Evolutionary conservation across 2,888 invertebrate species (phyloP).

Genomic region (Mellilla xanthometata): DNA sequence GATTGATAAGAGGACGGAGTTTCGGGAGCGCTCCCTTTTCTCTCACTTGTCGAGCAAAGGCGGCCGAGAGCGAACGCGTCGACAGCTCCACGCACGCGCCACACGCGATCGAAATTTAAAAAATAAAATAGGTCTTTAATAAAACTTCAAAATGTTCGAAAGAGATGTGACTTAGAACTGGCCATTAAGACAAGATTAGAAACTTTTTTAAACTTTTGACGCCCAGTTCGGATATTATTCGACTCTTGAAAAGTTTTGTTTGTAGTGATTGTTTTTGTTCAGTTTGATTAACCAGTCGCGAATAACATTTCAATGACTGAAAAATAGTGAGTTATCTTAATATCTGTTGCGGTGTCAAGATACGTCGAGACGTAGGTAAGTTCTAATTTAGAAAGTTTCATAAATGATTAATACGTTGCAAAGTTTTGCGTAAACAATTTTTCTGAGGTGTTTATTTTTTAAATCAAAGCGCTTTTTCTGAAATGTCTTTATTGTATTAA

Average conservation of each 20-base stretch:
- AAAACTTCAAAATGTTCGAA: conserved; percentile 46
- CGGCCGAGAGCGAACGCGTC: conserved; percentile 52
- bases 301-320: no score
- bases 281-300: background rate
- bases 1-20: conserved; percentile 40
- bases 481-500: no score
- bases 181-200: conserved; percentile 27
- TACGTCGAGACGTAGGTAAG: no score
- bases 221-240: conserved; percentile 24
- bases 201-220: conserved; percentile 26
- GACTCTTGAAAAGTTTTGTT: conserved; percentile 25
- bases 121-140: conserved; percentile 32
- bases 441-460: no score
- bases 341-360: no score
- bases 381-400: no score
- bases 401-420: no score
- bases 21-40: conserved; percentile 47
- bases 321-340: no score
- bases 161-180: conserved; percentile 47
- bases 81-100: conserved; percentile 34
- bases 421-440: no score
- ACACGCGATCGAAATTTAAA: conserved; percentile 30
- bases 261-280: conserved; percentile 20
- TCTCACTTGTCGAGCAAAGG: conserved; percentile 57
- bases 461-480: no score